Conservation (phyloP, 1,140 invertebrate genomes). For the Medauroidea extradentata region DNA sequence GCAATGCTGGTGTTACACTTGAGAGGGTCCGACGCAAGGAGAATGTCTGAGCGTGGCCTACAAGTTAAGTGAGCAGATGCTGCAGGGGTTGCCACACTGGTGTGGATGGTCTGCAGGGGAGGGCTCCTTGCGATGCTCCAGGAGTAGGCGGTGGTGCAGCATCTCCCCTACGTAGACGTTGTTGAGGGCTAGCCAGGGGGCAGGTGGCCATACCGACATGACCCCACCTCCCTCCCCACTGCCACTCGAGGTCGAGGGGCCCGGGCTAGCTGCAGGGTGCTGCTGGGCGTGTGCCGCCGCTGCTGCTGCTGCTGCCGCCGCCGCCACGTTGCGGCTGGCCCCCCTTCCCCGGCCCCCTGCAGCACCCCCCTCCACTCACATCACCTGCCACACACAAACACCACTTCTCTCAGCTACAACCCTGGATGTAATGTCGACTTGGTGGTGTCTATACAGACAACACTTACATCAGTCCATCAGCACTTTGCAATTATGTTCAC, state of each 20-base stretch:
- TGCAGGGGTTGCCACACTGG: constrained; percentile 37
- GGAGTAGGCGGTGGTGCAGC: constrained; percentile 31
- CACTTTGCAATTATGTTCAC: too few relatives aligned
- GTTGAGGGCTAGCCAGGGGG: constrained; percentile 27
- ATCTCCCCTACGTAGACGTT: constrained; percentile 34
- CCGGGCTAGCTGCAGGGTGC: constrained; percentile 24
- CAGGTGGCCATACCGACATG: constrained; percentile 25
- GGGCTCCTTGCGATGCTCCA: constrained; percentile 19
- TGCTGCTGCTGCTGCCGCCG: not conserved
- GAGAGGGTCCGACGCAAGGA: not conserved
- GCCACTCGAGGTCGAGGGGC: constrained; percentile 20
- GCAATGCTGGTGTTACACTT: not conserved
- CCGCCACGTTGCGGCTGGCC: constrained; percentile 25
- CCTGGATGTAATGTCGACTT: too few relatives aligned
- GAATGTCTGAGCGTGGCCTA: constrained; percentile 17
- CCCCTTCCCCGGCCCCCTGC: constrained; percentile 25
- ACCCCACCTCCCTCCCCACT: not conserved
- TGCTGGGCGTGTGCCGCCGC: constrained; percentile 12
- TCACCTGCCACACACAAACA: constrained; percentile 43
- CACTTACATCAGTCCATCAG: too few relatives aligned
- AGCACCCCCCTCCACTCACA: constrained; percentile 50
- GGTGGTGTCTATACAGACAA: too few relatives aligned
- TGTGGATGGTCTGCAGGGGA: constrained; percentile 1
- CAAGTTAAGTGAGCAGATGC: constrained; percentile 52
- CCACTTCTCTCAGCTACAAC: not conserved